Evolutionary conservation across 2,797 vertebrate species (phyloP), one percentile per base, ranked within the genome.

Genomic region (Etheostoma perlongum): DNA sequence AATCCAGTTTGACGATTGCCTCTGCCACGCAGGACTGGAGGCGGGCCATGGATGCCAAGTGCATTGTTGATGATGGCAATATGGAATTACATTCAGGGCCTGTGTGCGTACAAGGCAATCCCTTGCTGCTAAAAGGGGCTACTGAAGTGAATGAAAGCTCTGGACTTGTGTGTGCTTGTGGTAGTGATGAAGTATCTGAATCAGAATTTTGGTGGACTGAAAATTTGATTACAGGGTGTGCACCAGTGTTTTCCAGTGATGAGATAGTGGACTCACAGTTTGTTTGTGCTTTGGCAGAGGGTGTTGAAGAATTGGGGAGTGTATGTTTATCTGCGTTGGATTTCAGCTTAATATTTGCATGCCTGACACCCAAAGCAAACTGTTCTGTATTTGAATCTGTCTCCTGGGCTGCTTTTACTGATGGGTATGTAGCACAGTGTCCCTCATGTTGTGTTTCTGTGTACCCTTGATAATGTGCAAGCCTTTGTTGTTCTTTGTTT

Each of bases 401-500:
- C 73, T 82, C 79, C 33, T 66, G 65, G 62, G 80, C 58, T 66
- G 72, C 64, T 76, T 68, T 79, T 40, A 77, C 85, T 66, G 67
- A 75, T 79, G 81, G 81, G 84, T 59, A 76, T 74, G 81, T 4
- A 67, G 66, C 78, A 47, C 60, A 21, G 27, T 73, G 83, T 86
- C 74, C 84, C 87, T 80, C 74, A 1, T 75, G 74, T 27, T 83
- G 71, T 64, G 67, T 63, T 60, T 67, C 66, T 65, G 74, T 61
- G 75, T 64, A 70, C 85, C 74, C 88, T 87, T 88, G 76, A 88
- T 86, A 59, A 77, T 78, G 67, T 64, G 73, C 64, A 11, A 72
- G 64, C 61, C 51, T 83, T 81, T 86, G 90, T 85, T 84, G 81
- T 80, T 86, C 59, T 53, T 72, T 73, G 75, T 86, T 88, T 61